Base-by-base conservation (phyloP, 2,888 invertebrate species). In the Diarsia rubi region DNA sequence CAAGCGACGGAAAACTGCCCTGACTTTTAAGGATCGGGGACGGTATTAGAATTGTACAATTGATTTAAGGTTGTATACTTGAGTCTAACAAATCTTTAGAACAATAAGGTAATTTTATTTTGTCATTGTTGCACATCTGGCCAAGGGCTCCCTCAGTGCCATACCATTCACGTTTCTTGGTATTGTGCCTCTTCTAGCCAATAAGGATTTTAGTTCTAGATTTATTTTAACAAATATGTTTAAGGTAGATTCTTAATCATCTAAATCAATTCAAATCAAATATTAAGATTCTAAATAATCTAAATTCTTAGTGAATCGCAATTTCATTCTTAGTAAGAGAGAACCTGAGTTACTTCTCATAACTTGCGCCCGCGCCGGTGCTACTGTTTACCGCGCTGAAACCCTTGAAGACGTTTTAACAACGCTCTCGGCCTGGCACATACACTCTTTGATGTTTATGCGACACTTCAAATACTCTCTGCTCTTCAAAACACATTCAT, bases 341-440 rank as follows among this genome's bases (percentile, higher is more conserved):
- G 27, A 57, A 27, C 9, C 3, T 24, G n/a, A 21, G 44, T n/a
- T 37, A 54, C 37, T 3, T 65, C 73, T 77, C 62, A 11, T 80
- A 62, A 57, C 83, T 92, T 92, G 86, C 69, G 78, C 88, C 91
- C 84, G 65, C 69, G 62, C 47, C 70, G 70, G 49, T 67, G 93
- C 94, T 94, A 93, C 95, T 95, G 96, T 95, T 95, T 94, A 94
- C 94, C 91, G 92, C 92, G 90, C 91, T 91, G 92, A 93, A 94
- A 93, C 95, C 92, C 95, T 95, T 93, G 93, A 95, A 95, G 93
- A 93, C 89, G 92, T 92, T 95, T 95, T 94, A 95, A 95, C 95
- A 94, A 87, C 94, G 91, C 93, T 93, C 91, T 89, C 88, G 88
- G 89, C 86, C 92, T 91, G 93, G 92, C 91, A 88, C 90, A 90